Conservation (phyloP, 1,140 invertebrate species). For the Oncopeltus fasciatus region DNA sequence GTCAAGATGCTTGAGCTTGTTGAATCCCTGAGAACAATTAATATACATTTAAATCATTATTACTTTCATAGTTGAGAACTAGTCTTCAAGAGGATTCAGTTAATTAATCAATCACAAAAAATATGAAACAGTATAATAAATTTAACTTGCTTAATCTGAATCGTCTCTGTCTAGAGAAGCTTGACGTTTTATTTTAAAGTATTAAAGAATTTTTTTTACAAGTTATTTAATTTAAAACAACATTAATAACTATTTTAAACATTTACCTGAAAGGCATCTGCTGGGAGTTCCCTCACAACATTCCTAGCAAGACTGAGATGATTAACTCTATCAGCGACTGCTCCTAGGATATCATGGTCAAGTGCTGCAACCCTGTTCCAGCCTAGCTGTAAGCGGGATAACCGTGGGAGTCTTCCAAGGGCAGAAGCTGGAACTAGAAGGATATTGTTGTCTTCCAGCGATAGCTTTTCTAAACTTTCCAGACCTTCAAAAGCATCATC, state of each 20-base stretch:
- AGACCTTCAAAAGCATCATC: constrained; percentile 72
- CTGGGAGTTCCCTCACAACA: constrained; percentile 69
- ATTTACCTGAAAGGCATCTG: constrained; percentile 51
- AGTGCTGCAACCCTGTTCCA: constrained; percentile 77
- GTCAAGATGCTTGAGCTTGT: constrained; percentile 55
- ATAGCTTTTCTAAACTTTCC: constrained; percentile 55
- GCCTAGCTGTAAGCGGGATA: constrained; percentile 59
- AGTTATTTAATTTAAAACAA: too few species aligned
- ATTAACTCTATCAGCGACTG: constrained; percentile 44
- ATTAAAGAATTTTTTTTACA: too few species aligned
- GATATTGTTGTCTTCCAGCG: constrained; percentile 78
- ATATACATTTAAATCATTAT: not conserved
- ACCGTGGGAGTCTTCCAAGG: constrained; percentile 52
- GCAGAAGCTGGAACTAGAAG: constrained; percentile 66
- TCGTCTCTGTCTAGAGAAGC: too few species aligned
- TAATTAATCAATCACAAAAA: too few species aligned
- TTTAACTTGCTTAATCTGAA: too few species aligned
- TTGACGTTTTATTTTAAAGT: too few species aligned
- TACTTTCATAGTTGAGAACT: not conserved
- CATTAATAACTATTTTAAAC: too few species aligned
- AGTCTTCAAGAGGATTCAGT: too few species aligned
- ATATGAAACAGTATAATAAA: too few species aligned
- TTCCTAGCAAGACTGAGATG: constrained; percentile 60
- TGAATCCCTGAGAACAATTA: constrained; percentile 39
- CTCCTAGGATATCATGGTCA: constrained; percentile 57